Base-by-base conservation (phyloP, 2,888 invertebrate species). In the Pammene aurita region DNA sequence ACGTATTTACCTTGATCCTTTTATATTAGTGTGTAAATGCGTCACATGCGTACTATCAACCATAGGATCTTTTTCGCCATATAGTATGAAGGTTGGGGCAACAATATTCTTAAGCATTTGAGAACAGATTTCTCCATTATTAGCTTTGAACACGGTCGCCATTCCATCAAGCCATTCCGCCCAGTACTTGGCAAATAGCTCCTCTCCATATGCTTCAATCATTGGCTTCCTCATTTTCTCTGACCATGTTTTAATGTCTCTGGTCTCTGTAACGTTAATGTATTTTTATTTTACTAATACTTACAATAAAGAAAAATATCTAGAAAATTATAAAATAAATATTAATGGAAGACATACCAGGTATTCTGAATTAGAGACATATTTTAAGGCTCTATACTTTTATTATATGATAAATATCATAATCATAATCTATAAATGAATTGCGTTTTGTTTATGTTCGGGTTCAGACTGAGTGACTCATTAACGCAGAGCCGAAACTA, bases 1-100 rank as follows among this genome's bases (percentile, higher is more conserved):
- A 7, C 35, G 14, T 14, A 55, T 34, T 84, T 87, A 97, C 97
- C 92, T 94, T 16, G 96, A 94, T 44, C 93, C 89, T 70, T 88
- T 85, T 63, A 97, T 96, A 76, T 96, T 92, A 13, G 94, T 90
- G 62, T 94, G 92, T 18, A 98, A 88, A 87, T 95, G 96, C 0
- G 94, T 92, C 0, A 96, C 94, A 89, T 98, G 98, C 72, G 95
- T 95, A 18, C 89, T 81, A 0, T 95, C 94, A 2, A 98, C 95
- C 88, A 97, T 90, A 0, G 95, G 94, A 87, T 98, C 98, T 81
- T 96, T 96, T 73, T 94, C 94, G 0, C 98, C 98, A 80, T 98
- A 97, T 55, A 98, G 80, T 74, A 98, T 95, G 18, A 97, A 93
- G 0, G 97, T 96, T 0, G 96, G 96, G 73, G 96, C 96, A 64